phyloP scores from a whole-genome alignment of 2,113 vertebrate species.

The Labrus mixtus region DNA sequence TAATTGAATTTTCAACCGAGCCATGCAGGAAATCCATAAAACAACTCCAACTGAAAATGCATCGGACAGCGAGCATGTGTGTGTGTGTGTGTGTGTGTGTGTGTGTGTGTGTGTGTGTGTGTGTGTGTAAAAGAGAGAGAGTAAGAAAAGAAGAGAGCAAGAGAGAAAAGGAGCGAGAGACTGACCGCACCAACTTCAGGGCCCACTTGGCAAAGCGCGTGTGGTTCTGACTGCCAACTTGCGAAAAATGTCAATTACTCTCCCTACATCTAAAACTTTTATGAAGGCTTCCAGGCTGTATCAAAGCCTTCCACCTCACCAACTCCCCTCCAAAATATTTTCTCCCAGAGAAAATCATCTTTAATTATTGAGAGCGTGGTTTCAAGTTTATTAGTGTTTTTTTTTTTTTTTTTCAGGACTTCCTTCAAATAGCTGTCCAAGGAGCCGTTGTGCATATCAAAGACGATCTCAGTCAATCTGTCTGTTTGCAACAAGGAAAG shows the following conservation, averaged over 20 bases:
- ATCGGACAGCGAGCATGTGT: slow-evolving; percentile 12
- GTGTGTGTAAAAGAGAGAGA: slow-evolving; percentile 8
- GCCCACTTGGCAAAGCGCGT: slow-evolving; percentile 70
- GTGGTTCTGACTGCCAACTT: slow-evolving; percentile 77
- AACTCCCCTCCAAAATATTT: slow-evolving; percentile 71
- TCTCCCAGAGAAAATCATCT: slow-evolving; percentile 74
- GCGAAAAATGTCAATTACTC: slow-evolving; percentile 81
- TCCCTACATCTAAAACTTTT: slow-evolving; percentile 78
- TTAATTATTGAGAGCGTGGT: slow-evolving; percentile 78
- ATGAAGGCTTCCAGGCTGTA: slow-evolving; percentile 79
- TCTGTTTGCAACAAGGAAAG: slow-evolving; percentile 33
- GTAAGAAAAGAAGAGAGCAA: slow-evolving; percentile 5
- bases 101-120: neutral
- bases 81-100: neutral
- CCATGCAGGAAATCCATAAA: slow-evolving; percentile 70
- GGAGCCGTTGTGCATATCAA: slow-evolving; percentile 65
- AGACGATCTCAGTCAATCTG: slow-evolving; percentile 67
- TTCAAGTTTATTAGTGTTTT: slow-evolving; percentile 73
- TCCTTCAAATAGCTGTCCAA: slow-evolving; percentile 69
- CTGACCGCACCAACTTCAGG: slow-evolving; percentile 68
- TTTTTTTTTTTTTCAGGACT: slow-evolving; percentile 62
- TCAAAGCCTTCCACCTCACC: slow-evolving; percentile 78
- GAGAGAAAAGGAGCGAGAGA: slow-evolving; percentile 20
- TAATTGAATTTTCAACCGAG: slow-evolving; percentile 73
- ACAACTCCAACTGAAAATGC: slow-evolving; percentile 64